A percentile compares a stretch with the other conserved stretches of the same genome.
These are phyloP conservation scores for Sarotherodon lohbergeri DNA, from an alignment of 2,113 vertebrate genomes.

Conservation along the genomic window DNA sequence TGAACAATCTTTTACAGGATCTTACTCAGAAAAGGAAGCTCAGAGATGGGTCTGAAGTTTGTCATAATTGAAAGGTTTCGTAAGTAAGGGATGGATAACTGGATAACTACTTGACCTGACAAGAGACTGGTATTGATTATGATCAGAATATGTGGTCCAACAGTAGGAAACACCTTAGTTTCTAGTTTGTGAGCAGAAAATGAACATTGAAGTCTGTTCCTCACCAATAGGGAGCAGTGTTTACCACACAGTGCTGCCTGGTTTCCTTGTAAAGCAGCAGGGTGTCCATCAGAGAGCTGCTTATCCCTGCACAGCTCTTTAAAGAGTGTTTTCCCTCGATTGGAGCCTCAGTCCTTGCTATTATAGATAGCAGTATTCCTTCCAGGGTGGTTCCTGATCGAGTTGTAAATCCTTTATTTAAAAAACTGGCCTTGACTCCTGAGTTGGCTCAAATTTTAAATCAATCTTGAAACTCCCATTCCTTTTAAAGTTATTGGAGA, in stretches of 20 bases:
- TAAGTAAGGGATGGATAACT: not conserved
- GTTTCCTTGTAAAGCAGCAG: not conserved
- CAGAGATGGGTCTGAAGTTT: not conserved
- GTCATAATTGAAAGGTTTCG: rapidly evolving
- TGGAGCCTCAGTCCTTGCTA: not conserved
- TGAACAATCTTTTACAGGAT: no score
- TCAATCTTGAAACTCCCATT: no score
- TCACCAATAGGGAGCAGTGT: not conserved
- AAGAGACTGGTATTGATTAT: not conserved
- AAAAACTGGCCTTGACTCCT: no score
- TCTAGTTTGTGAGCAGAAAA: not conserved
- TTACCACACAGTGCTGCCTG: not conserved
- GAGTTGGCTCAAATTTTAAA: no score
- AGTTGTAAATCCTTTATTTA: no score
- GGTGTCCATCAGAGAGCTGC: not conserved
- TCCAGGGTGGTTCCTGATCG: not conserved
- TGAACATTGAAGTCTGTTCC: not conserved
- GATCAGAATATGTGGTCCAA: not conserved
- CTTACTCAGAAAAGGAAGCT: no score
- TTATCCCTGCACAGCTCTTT: not conserved
- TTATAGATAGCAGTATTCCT: not conserved
- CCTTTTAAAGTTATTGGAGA: no score
- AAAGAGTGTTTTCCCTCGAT: not conserved
- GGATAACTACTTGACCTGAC: not conserved
- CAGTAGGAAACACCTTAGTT: not conserved